Evolutionary conservation across 2,888 invertebrate genomes (phyloP).

Genomic region (Eurytoma adleriae): DNA sequence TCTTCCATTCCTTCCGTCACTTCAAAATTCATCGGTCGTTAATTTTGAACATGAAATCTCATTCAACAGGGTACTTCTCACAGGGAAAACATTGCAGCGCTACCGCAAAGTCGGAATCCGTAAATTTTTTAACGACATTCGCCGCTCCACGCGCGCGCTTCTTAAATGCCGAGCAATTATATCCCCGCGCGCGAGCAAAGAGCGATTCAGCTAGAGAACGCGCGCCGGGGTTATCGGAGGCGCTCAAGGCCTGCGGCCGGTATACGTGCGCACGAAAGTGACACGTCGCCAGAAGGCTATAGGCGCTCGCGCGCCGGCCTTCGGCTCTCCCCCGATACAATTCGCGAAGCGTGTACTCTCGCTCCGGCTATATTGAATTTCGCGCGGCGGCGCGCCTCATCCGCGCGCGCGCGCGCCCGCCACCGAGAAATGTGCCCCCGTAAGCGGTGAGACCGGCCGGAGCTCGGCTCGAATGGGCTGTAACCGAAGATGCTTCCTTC

Average conservation of each 20-base stretch:
- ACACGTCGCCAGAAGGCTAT: constrained; percentile 40
- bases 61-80: too few relatives aligned
- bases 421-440: constrained; percentile 26
- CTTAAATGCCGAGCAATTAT: too few relatives aligned
- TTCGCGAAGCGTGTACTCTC: constrained; percentile 9
- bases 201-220: too few relatives aligned
- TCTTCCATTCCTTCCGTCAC: too few relatives aligned
- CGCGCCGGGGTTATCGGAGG: background rate
- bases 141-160: too few relatives aligned
- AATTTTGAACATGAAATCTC: too few relatives aligned
- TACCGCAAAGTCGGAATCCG: too few relatives aligned
- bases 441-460: constrained; percentile 7
- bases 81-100: too few relatives aligned
- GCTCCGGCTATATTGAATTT: constrained; percentile 47
- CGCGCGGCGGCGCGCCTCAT: constrained; percentile 34
- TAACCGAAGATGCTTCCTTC: background rate
- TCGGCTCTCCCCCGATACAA: constrained; percentile 30
- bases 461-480: background rate
- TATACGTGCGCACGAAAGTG: constrained; percentile 18
- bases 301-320: constrained; percentile 5
- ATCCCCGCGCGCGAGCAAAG: too few relatives aligned
- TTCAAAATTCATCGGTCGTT: too few relatives aligned
- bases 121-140: too few relatives aligned
- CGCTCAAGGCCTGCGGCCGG: constrained; percentile 1
- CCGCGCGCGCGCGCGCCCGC: constrained; percentile 26